Percentiles rank a stretch among this genome's conserved stretches.
phyloP scores from a whole-genome alignment of 2,113 vertebrate genomes.

The Jaculus jaculus region DNA sequence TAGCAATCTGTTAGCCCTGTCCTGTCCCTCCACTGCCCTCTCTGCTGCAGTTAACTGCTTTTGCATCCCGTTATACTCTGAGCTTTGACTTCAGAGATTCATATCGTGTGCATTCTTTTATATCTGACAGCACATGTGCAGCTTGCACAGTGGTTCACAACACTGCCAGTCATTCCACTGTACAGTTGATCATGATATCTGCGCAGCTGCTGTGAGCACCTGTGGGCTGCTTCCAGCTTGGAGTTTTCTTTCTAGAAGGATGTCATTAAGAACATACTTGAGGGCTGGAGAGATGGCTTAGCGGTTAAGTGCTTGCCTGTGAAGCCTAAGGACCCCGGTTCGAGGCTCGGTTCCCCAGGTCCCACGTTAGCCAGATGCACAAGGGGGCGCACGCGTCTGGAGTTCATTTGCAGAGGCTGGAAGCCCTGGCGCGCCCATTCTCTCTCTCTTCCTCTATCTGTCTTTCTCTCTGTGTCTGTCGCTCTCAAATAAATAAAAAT shows the following conservation, averaged over 20 bases:
- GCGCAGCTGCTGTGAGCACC: neutral
- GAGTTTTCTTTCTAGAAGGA: neutral
- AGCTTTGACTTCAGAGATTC: neutral
- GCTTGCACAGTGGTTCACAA: accelerated
- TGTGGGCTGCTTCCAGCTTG: neutral
- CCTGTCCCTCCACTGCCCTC: accelerated
- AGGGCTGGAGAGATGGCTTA: too few relatives aligned
- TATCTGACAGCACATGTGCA: neutral
- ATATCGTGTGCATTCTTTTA: accelerated
- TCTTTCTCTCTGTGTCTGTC: too few relatives aligned
- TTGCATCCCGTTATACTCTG: neutral
- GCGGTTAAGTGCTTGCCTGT: too few relatives aligned
- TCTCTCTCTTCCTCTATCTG: too few relatives aligned
- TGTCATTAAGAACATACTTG: neutral
- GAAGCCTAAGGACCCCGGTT: too few relatives aligned
- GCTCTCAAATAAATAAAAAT: too few relatives aligned
- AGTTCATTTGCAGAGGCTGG: too few relatives aligned
- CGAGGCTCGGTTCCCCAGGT: too few relatives aligned
- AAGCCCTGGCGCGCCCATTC: too few relatives aligned
- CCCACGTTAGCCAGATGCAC: too few relatives aligned
- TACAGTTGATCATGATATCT: neutral
- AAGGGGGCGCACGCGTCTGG: too few relatives aligned
- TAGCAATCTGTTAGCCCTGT: too few relatives aligned
- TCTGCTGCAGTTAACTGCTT: neutral
- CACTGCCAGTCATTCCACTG: neutral